These are phyloP conservation scores for Pygoscelis antarcticus DNA, from an alignment of 2,113 vertebrate genomes.

Conservation along the genomic window DNA sequence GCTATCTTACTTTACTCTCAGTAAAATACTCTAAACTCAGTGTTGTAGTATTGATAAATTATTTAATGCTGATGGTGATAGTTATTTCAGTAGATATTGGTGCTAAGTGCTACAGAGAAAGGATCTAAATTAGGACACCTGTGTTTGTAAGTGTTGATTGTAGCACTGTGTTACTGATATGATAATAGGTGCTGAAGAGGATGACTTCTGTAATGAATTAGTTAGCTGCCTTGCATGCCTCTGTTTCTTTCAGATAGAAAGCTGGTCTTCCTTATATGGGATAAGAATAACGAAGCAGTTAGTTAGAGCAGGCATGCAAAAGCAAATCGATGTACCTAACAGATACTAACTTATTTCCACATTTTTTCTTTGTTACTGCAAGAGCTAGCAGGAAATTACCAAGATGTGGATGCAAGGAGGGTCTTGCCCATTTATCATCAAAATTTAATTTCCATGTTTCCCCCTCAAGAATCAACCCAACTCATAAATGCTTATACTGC, in stretches of 20 bases:
- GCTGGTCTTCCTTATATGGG: neutral
- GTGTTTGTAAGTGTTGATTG: neutral
- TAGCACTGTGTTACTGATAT: neutral
- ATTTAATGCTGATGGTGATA: neutral
- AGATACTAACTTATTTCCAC: neutral
- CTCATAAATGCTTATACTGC: neutral
- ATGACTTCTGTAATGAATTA: neutral
- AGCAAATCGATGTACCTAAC: neutral
- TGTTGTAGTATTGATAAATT: neutral
- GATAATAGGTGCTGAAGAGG: neutral
- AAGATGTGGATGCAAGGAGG: neutral
- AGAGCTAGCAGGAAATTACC: neutral
- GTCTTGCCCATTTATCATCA: neutral
- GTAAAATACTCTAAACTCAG: neutral
- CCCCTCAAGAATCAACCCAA: neutral
- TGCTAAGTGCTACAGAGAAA: neutral
- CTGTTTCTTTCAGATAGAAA: neutral
- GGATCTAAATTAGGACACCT: neutral
- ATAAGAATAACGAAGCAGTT: neutral
- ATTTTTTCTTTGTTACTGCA: fast-evolving
- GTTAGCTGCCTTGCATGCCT: neutral
- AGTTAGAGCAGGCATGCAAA: neutral
- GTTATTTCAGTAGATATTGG: neutral
- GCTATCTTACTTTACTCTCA: neutral
- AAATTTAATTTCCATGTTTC: neutral